Conservation (phyloP, 2,113 vertebrate species). For the Spizaetus ornatus region DNA sequence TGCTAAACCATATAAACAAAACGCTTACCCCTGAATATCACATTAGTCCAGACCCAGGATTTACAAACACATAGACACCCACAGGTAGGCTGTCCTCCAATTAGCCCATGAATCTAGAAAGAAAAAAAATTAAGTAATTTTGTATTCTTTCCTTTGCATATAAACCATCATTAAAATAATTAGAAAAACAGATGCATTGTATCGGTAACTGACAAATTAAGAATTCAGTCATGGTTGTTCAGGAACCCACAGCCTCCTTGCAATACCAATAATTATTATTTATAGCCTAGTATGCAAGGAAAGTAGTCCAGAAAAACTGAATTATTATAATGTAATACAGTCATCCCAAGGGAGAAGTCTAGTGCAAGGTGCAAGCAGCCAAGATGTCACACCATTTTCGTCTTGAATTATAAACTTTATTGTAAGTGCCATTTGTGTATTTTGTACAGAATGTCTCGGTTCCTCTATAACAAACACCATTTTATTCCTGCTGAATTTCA, state of each 20-base stretch:
- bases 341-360: background rate
- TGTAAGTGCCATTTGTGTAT: background rate
- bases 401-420: background rate
- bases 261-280: slow-evolving; percentile 37
- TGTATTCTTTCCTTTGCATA: background rate
- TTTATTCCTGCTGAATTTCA: background rate
- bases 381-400: background rate
- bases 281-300: slow-evolving; percentile 7
- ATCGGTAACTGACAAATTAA: slow-evolving; percentile 29
- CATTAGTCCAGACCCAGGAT: background rate
- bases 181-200: slow-evolving; percentile 1
- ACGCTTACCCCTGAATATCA: background rate
- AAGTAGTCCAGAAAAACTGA: slow-evolving; percentile 22
- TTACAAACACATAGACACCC: background rate
- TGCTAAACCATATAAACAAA: background rate
- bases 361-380: background rate
- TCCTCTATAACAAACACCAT: background rate
- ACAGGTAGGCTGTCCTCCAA: background rate
- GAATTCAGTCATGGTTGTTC: background rate
- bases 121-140: background rate
- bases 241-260: background rate
- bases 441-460: background rate
- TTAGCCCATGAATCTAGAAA: background rate
- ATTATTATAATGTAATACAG: background rate
- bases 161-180: slow-evolving; percentile 5